Evolutionary conservation across 2,888 invertebrate genomes (phyloP).

Genomic region (Xestoiulus laeticollis): DNA sequence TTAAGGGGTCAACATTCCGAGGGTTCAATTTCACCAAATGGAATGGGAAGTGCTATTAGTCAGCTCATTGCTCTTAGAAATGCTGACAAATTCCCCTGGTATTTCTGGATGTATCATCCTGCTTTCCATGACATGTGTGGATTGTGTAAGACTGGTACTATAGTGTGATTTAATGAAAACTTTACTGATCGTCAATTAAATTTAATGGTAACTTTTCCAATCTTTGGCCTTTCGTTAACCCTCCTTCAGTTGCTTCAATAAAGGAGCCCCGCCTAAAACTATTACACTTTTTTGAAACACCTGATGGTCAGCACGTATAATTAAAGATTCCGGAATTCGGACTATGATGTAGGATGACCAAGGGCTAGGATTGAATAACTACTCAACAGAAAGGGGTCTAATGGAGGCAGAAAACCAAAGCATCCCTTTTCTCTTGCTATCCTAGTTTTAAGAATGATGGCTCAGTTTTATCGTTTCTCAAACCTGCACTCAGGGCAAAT

Average conservation of each 20-base stretch:
- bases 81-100: not conserved
- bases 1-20: not conserved
- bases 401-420: not conserved
- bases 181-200: not conserved
- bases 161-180: not conserved
- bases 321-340: not conserved
- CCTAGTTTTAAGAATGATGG: not conserved
- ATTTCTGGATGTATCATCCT: not conserved
- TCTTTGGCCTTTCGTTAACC: not conserved
- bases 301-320: conserved; percentile 32
- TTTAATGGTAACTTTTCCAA: not conserved
- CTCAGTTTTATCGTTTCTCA: conserved; percentile 12
- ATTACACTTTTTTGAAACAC: not conserved
- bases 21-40: not conserved
- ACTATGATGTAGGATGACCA: not conserved
- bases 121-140: not conserved
- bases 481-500: conserved; percentile 28
- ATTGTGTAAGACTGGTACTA: too few relatives aligned
- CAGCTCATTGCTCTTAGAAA: not conserved
- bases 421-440: not conserved
- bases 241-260: conserved; percentile 28
- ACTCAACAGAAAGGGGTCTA: not conserved
- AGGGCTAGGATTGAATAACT: conserved; percentile 25
- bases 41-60: not conserved
- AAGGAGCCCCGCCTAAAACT: conserved; percentile 14